Conservation (phyloP, 2,888 invertebrate species). For the Diadegma fenestrale region DNA sequence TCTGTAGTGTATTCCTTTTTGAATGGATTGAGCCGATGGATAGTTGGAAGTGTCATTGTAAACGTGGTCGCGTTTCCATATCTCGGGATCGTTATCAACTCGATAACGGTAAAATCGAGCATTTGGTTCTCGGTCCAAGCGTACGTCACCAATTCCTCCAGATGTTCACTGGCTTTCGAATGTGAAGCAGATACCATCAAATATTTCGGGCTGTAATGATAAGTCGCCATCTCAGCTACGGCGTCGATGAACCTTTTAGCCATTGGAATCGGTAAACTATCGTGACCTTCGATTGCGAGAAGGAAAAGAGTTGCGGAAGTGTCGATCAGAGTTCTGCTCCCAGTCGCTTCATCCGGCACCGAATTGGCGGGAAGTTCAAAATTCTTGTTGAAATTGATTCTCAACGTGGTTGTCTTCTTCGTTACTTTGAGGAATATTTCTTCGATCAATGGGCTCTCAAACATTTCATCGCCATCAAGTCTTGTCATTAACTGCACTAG, state of each 20-base stretch:
- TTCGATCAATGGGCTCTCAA: not conserved
- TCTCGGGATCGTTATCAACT: too few relatives aligned
- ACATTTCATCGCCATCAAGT: not conserved
- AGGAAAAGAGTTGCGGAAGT: not conserved
- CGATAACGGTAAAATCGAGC: too few relatives aligned
- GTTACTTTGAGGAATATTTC: not conserved
- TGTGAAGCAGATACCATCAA: not conserved
- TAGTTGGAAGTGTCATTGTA: not conserved
- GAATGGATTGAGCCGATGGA: not conserved
- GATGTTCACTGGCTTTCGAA: not conserved
- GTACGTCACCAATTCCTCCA: not conserved
- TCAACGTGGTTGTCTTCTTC: not conserved
- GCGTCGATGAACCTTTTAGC: not conserved
- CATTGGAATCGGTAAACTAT: not conserved
- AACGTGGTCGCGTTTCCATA: too few relatives aligned
- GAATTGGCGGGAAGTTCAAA: not conserved
- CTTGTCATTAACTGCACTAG: not conserved
- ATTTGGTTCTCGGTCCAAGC: not conserved
- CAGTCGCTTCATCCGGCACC: not conserved
- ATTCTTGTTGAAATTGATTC: not conserved
- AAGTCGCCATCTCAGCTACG: not conserved
- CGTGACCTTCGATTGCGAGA: not conserved
- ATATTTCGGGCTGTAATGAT: not conserved
- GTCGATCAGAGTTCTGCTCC: not conserved
- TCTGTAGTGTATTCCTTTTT: not conserved